These are phyloP conservation scores for Oligia latruncula DNA, from an alignment of 2,888 invertebrate genomes.

Conservation along the genomic window DNA sequence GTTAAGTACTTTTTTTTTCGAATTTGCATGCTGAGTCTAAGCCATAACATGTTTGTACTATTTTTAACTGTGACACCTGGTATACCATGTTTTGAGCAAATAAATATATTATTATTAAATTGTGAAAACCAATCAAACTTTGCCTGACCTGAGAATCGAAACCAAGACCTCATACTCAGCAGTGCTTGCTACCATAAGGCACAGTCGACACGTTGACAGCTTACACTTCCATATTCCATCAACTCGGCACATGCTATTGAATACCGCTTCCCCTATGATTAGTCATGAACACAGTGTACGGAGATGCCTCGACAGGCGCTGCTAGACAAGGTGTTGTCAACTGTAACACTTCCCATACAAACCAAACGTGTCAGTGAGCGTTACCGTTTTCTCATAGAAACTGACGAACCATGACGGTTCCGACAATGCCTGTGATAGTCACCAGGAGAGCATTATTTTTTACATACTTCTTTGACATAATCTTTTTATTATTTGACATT, in stretches of 20 bases:
- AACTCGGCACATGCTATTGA: slow-evolving; percentile 52
- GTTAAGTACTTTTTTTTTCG: too few relatives aligned
- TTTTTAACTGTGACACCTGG: too few relatives aligned
- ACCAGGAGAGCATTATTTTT: too few relatives aligned
- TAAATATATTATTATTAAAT: too few relatives aligned
- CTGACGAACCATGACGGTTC: not conserved
- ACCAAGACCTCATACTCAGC: not conserved
- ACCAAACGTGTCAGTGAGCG: not conserved
- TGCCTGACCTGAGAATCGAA: not conserved
- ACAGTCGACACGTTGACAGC: slow-evolving; percentile 20
- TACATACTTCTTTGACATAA: too few relatives aligned
- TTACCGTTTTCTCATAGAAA: not conserved
- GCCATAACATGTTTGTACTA: too few relatives aligned
- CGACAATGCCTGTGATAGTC: not conserved
- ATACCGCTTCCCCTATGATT: slow-evolving; percentile 42
- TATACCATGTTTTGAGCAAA: too few relatives aligned
- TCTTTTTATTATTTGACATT: too few relatives aligned
- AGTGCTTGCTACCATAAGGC: not conserved
- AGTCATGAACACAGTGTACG: not conserved
- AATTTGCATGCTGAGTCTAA: too few relatives aligned
- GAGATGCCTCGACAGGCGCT: not conserved
- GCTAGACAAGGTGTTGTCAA: not conserved
- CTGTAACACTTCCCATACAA: too few relatives aligned
- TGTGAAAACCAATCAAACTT: too few relatives aligned
- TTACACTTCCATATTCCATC: slow-evolving; percentile 32